Evolutionary conservation across 1,140 invertebrate genomes (phyloP), one percentile per base, ranked within the genome.

Genomic region (Drosophila ohnishii): DNA sequence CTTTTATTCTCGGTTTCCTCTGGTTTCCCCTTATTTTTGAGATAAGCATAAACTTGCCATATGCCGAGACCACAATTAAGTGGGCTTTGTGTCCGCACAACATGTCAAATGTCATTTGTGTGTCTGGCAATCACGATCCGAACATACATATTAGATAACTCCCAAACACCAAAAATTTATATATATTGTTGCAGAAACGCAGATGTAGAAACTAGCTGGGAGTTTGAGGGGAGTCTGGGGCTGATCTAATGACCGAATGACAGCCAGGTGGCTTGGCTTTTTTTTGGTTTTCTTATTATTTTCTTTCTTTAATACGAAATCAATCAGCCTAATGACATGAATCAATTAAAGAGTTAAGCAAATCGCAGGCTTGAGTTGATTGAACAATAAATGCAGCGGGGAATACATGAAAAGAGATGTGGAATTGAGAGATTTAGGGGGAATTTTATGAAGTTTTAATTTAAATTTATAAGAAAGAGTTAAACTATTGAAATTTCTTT

Each of bases 51-150:
- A 69, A 69, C 34, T 45, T 57, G 56, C 48, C 74, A 69, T 59
- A 67, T 73, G 73, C 47, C 57, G 56, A 60, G 64, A 32, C 50
- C 56, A 45, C 58, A 37, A 81, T 65, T 66, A 83, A 67, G 73
- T 37, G 19, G 69, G 34, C 51, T 72, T 72, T 50, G 37, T 53
- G 42, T 70, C 79, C 79, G 60, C 71, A 82, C 65, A 87, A 87
- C 85, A 87, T 87, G 84, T 87, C 84, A 87, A 87, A 87, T 89
- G 84, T 87, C 85, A 88, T 87, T 88, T 87, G 80, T 87, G 80
- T 87, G 84, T 76, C 61, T 61, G 60, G 61, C 76, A 82, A 78
- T 82, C 69, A 83, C 83, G 81, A 85, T 81, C 64, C 66, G 47
- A 75, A 57, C 56, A 48, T 74, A 78, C 56, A 48, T 74, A 78